Evolutionary conservation across 2,888 invertebrate species (phyloP), one percentile per base, ranked within the genome.

Genomic region (Chrysina gloriosa): DNA sequence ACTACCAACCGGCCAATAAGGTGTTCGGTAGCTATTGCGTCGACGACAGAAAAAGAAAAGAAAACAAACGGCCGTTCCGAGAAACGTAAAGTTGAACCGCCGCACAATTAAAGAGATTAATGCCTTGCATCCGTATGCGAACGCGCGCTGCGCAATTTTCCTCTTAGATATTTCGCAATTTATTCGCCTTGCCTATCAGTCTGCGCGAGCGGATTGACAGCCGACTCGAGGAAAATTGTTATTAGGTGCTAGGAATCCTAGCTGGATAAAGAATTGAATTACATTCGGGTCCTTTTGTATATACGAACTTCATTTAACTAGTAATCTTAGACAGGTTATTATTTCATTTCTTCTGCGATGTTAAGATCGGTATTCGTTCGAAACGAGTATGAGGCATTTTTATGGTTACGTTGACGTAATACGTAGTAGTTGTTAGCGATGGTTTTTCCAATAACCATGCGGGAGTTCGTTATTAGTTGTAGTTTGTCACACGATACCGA

Each of bases 61-160:
- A 21, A 11, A n/a, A 39, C 11, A 16, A n/a, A 7, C 19, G n/a
- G 31, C 19, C 19, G 14, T 9, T 52, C 14, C 16, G 21, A 52
- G 34, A 52, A 31, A 52, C 31, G 52, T 19, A 31, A 31, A 7
- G 19, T 52, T 31, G 19, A 29, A 31, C 52, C 31, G 25, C 31
- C n/a, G 39, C 25, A 61, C 58, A 61, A 61, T 61, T 42, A 61
- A 61, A 42, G 29, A 61, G 58, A 61, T 61, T 61, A 61, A 61
- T 61, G 58, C n/a, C 16, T 52, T 52, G 52, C 31, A 31, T 52
- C 16, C 19, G 31, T 16, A 31, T 31, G 31, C 19, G 52, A 9
- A 3, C 52, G 50, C 14, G 5, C 11, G 16, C 11, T 31, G 52
- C 19, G 31, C 52, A 31, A 52, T 52, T 52, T 52, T 52, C 52